Conservation (phyloP, 2,113 vertebrate species). For the Podarcis muralis region DNA sequence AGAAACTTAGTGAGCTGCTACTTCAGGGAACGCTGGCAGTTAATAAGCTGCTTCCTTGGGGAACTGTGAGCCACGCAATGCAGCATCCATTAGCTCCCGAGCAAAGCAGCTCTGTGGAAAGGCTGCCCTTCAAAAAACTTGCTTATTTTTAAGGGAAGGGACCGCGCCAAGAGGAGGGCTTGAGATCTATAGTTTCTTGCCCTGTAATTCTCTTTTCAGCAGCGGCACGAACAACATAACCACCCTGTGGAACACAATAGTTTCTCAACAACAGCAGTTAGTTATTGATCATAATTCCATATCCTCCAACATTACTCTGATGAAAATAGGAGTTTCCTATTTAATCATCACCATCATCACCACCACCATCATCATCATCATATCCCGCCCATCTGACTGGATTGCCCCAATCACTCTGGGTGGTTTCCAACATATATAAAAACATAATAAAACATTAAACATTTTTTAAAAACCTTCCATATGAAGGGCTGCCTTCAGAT, state of each 20-base stretch:
- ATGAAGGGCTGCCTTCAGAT: too few species aligned
- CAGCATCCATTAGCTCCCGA: slow-evolving; percentile 8
- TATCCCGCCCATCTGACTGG: too few species aligned
- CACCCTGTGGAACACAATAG: neutral
- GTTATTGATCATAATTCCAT: neutral
- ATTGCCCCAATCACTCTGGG: too few species aligned
- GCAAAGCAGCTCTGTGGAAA: neutral
- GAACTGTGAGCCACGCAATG: neutral
- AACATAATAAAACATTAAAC: too few species aligned
- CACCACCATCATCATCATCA: too few species aligned
- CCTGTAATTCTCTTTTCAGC: too few species aligned
- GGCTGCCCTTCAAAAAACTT: neutral
- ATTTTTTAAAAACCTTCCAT: too few species aligned
- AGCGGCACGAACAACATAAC: neutral
- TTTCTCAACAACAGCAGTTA: neutral
- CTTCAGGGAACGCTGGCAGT: slow-evolving; percentile 17
- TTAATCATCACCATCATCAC: too few species aligned
- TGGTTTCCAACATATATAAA: too few species aligned
- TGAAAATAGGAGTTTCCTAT: too few species aligned
- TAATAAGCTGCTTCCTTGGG: slow-evolving; percentile 24
- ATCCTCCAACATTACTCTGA: neutral
- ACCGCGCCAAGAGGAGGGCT: too few species aligned
- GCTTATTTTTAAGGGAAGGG: neutral
- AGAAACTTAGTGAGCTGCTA: slow-evolving; percentile 24
- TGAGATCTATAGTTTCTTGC: too few species aligned